These are phyloP conservation scores for Bufo gargarizans DNA, from an alignment of 2,113 vertebrate species.

Conservation along the genomic window DNA sequence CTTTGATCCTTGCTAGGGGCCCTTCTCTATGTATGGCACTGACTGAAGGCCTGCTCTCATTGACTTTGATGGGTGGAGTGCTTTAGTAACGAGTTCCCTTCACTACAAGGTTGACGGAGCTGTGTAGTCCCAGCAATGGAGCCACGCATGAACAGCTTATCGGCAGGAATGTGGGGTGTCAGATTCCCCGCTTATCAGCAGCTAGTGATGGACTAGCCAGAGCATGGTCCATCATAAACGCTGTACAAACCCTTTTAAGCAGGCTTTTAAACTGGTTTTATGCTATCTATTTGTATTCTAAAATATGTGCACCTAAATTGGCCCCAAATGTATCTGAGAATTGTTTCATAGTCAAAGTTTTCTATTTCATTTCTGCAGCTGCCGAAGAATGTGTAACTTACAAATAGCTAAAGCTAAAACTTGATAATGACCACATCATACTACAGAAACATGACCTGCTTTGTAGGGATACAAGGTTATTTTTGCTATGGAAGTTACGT, in stretches of 20 bases:
- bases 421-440: not conserved
- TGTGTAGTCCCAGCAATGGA: too few species aligned
- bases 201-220: too few species aligned
- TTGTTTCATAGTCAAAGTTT: not conserved
- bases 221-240: too few species aligned
- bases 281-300: not conserved
- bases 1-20: too few species aligned
- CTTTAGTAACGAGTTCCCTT: too few species aligned
- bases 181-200: too few species aligned
- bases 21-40: too few species aligned
- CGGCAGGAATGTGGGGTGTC: too few species aligned
- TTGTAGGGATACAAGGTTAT: not conserved
- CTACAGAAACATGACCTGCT: not conserved
- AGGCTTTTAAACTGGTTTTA: not conserved
- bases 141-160: too few species aligned
- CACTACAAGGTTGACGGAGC: too few species aligned
- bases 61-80: too few species aligned
- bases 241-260: not conserved
- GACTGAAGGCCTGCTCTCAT: too few species aligned
- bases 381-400: not conserved
- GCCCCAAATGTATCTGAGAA: not conserved
- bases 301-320: not conserved
- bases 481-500: slow-evolving; percentile 28
- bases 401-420: not conserved
- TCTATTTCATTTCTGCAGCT: not conserved